phyloP scores from a whole-genome alignment of 2,113 vertebrate genomes.

The Vimba vimba region DNA sequence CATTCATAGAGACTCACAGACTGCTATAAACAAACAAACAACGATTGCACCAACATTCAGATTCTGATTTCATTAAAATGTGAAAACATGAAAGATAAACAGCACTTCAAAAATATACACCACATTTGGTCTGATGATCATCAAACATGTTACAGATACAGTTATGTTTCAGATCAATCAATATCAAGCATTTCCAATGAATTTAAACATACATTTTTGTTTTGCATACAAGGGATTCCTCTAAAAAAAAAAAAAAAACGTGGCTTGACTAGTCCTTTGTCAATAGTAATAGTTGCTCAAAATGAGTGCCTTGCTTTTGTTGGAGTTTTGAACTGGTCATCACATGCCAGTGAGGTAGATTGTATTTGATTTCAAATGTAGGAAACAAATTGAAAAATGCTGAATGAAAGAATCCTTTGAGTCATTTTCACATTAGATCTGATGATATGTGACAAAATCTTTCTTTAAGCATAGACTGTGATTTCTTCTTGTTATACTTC shows the following conservation, averaged over 20 bases:
- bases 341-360: constrained; percentile 67
- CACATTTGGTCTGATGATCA: constrained; percentile 7
- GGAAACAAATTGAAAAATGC: neutral
- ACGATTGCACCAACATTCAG: neutral
- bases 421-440: neutral
- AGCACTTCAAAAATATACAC: neutral
- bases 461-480: neutral
- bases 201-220: neutral
- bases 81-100: constrained; percentile 2
- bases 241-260: neutral
- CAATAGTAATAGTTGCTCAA: neutral
- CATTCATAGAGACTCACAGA: constrained; percentile 2
- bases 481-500: neutral
- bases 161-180: neutral
- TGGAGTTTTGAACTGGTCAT: neutral
- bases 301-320: neutral
- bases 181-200: neutral
- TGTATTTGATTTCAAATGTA: constrained; percentile 54
- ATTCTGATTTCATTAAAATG: neutral
- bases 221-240: neutral
- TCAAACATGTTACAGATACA: constrained; percentile 17
- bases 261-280: neutral
- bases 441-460: neutral
- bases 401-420: neutral
- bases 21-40: neutral